Evolutionary conservation across 2,113 vertebrate species (phyloP).

Genomic region (Microtus richardsoni): DNA sequence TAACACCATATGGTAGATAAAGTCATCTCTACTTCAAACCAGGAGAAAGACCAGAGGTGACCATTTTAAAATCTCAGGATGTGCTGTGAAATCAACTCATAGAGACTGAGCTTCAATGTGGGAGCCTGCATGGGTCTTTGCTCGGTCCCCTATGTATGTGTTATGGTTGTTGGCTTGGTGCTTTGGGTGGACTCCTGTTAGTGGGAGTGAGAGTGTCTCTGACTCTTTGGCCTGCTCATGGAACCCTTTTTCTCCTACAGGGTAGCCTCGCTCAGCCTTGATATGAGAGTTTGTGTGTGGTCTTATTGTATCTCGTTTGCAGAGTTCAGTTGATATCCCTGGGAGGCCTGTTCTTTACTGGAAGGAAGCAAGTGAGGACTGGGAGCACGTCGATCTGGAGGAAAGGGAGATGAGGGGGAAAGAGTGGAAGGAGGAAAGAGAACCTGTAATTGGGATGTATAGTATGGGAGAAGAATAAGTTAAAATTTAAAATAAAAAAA

Average conservation of each 20-base stretch:
- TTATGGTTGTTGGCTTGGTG: neutral
- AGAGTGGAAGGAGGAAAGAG: neutral
- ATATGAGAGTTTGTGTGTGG: neutral
- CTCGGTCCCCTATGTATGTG: too few species aligned
- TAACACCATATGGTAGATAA: neutral
- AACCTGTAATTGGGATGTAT: neutral
- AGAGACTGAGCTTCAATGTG: neutral
- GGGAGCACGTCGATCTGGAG: neutral
- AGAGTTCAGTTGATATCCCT: neutral
- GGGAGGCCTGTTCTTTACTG: neutral
- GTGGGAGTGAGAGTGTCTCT: neutral
- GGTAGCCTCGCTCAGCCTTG: neutral
- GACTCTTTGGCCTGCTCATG: neutral
- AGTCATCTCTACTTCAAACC: neutral
- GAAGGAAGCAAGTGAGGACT: neutral
- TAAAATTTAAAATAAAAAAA: neutral
- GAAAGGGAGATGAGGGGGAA: neutral
- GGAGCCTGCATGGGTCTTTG: neutral
- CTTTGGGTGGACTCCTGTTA: neutral
- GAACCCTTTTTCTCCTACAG: neutral
- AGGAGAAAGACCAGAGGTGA: neutral
- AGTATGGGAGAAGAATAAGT: neutral
- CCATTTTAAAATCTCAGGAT: neutral
- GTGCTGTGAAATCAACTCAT: neutral
- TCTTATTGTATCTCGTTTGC: neutral